Evolutionary conservation across 2,888 invertebrate species (phyloP), one percentile per base, ranked within the genome.

Genomic region (Cryptus armator): DNA sequence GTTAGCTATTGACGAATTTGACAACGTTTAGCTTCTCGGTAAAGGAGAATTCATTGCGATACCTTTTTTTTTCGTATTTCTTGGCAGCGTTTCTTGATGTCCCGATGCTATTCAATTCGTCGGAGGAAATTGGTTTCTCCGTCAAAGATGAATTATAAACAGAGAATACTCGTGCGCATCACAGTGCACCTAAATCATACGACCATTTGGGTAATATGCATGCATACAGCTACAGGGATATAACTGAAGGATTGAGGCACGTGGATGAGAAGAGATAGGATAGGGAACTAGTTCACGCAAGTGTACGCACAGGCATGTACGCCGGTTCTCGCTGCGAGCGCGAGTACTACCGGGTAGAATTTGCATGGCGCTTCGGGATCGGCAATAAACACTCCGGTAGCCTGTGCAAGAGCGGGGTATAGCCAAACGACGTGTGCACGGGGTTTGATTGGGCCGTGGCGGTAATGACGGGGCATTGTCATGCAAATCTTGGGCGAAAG

Each of bases 391-490:
- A 86, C 78, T 84, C 67, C 72, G 75, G 37, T 10, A 37, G 59
- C 43, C 29, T 43, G 53, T 29, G 56, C n/a, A 67, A 46, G 56
- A 46, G 66, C 24, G 37, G 66, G 16, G 43, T 10, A 19, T 37
- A 66, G 66, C 66, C 91, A 91, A 92, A 92, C 91, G 91, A 89
- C 89, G 89, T 91, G 89, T 90, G 90, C 90, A 86, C 90, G 89
- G 89, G 89, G 89, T 93, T 93, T 92, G 92, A 93, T 93, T 93
- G 92, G 92, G 89, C 90, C 90, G 86, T 71, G 88, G 89, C 87
- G 89, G 89, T 93, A 92, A 93, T 92, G 92, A 92, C 90, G 89
- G 86, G 88, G 90, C 90, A 93, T 93, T 93, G 92, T 93, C 91
- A 92, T 93, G 93, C 92, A 92, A 93, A 93, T 93, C 91, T 92